Base-by-base conservation (phyloP, 1,140 invertebrate species). In the Hormaphis cornu region DNA sequence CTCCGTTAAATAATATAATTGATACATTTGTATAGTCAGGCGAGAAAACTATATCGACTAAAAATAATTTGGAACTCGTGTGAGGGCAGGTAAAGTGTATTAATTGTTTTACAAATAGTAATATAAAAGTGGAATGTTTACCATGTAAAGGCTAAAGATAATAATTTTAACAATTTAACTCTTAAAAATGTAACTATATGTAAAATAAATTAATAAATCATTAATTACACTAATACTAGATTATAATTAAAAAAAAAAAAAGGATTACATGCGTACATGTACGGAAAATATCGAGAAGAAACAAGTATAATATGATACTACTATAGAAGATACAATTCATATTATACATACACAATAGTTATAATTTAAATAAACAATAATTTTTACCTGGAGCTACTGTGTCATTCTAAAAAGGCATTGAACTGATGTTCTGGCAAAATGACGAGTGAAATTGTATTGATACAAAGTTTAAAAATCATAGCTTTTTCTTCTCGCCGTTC, bases 361-460 rank as follows among this genome's bases (percentile, higher is more conserved):
- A 33, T 37, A 37, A 37, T 22, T 56, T 24, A 1, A 37, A 26
- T 1, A 40, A 1, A 58, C 0, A n/a, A n/a, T 2, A 22, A 7
- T 58, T 40, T 14, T 58, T 24, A 58, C 54, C 35, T 58, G 14
- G 24, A 58, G 35, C 54, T 40, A 40, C 12, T 40, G 20, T 40
- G 54, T 58, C 22, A 58, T 58, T 58, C 54, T 7, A 46, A 26
- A 26, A 61, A 30, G 40, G 24, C 24, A 63, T 44, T 63, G 26
- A 63, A 63, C n/a, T 20, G 10, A 46, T 1, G 22, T 20, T 61
- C n/a, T 63, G 26, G 26, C 9, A 30, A 46, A 16, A 63, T 12
- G 1, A 61, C 9, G 28, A 30, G 1, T 63, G 1, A 1, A 44
- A 44, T 63, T 28, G 8, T 12, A 20, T 44, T 20, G 5, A n/a